Evolutionary conservation across 2,888 invertebrate species (phyloP), one percentile per base, ranked within the genome.

Genomic region (Craniophora ligustri): DNA sequence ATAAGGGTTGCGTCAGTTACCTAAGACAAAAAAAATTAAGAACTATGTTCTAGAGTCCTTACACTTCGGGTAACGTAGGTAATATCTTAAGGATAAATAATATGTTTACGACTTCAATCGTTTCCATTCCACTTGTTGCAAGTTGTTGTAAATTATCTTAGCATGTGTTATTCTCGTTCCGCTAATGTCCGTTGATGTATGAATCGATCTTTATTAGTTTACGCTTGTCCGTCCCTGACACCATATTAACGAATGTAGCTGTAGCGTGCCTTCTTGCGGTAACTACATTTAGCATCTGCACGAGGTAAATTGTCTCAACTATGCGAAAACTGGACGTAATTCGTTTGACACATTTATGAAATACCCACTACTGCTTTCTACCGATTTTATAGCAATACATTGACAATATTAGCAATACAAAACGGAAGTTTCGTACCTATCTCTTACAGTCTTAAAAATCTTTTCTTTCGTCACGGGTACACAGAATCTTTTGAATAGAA

Each of bases 191-290:
- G 31, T 38, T 51, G 42, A 51, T 53, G 49, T 55, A 59, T 69
- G 70, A 72, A 75, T 61, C 56, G 59, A 59, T 51, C 55, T 61
- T 63, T 68, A 62, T 62, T 59, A 42, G 36, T 31, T 30, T 21
- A 21, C 34, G 39, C 42, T 48, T 63, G 76, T 36, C 67, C 76
- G 73, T 53, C 73, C 73, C 55, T 73, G 73, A 73, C 73, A 57
- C 64, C 48, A 45, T 50, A 75, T 69, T 72, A 75, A 62, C 61
- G 41, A 40, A 56, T 42, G 40, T 28, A 58, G 42, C 30, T 34
- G 35, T 40, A 42, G 53, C 7, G 30, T 42, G 34, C 35, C 14
- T 56, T 30, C 41, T 44, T 41, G 56, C 47, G 40, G 62, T 56
- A 67, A 38, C 35, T 45, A 63, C 34, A 49, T 47, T 54, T 42